Conservation (phyloP, 2,113 vertebrate species). For the Garra rufa region DNA sequence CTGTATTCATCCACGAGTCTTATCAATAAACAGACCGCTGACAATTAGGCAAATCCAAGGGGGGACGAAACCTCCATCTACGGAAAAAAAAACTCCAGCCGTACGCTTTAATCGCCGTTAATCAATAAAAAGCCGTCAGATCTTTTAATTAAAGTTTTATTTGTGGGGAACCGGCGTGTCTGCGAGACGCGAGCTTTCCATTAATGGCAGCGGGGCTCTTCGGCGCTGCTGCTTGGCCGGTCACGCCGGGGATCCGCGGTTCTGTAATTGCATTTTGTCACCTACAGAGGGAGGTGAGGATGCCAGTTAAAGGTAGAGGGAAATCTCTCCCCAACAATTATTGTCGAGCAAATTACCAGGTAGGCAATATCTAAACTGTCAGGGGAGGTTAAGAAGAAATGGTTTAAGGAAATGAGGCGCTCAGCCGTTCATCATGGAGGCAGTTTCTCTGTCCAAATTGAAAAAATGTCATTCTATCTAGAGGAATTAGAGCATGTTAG, state of each 20-base stretch:
- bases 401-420: conserved; percentile 88
- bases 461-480: conserved; percentile 84
- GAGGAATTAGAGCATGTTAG: conserved; percentile 80
- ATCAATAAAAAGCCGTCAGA: conserved; percentile 92
- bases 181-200: conserved; percentile 75
- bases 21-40: conserved; percentile 91
- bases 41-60: conserved; percentile 92
- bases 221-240: conserved; percentile 77
- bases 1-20: conserved; percentile 95
- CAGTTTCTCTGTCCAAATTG: conserved; percentile 84
- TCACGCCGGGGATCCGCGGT: conserved; percentile 81
- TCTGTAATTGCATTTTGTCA: conserved; percentile 98
- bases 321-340: conserved; percentile 93
- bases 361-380: conserved; percentile 96
- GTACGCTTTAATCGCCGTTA: conserved; percentile 91
- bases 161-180: conserved; percentile 79
- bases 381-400: conserved; percentile 91
- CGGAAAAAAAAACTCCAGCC: conserved; percentile 69
- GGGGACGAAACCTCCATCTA: conserved; percentile 77
- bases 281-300: conserved; percentile 99
- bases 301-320: conserved; percentile 89
- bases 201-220: conserved; percentile 80
- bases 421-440: conserved; percentile 92
- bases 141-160: conserved; percentile 93
- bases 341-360: conserved; percentile 93